Percentiles rank a stretch among this genome's conserved stretches.
These are phyloP conservation scores for Chelonia mydas DNA, from an alignment of 2,797 vertebrate species.

Conservation along the genomic window DNA sequence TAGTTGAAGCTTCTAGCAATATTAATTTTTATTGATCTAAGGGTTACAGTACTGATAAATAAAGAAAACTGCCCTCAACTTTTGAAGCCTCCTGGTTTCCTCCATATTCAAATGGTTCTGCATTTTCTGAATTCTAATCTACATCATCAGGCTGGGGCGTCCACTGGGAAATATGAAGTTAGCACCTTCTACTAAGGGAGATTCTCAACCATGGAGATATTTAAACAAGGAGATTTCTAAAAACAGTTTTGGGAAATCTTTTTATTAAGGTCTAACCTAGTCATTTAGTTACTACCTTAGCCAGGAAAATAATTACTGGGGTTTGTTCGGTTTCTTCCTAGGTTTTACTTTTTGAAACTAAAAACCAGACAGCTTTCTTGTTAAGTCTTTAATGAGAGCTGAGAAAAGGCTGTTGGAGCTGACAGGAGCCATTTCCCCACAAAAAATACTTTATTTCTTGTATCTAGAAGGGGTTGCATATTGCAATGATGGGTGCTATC, in stretches of 20 bases:
- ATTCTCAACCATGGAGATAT: neutral
- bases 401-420: neutral
- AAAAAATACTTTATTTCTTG: neutral
- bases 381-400: neutral
- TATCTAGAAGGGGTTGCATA: neutral
- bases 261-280: neutral
- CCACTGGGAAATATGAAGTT: neutral
- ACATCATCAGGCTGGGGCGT: neutral
- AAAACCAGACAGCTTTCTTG: neutral
- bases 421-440: neutral
- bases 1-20: neutral
- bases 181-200: neutral
- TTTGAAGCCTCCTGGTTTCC: neutral
- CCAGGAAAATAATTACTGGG: neutral
- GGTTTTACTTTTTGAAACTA: neutral
- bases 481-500: neutral
- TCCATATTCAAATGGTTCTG: neutral
- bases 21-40: neutral
- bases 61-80: neutral
- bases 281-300: neutral
- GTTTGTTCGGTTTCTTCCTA: neutral
- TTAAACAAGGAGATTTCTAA: neutral
- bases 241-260: neutral
- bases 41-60: neutral
- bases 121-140: neutral